Percentiles rank a stretch among this genome's conserved stretches.
Evolutionary conservation across 2,888 invertebrate species (phyloP).

Genomic region (Ochlodes sylvanus): DNA sequence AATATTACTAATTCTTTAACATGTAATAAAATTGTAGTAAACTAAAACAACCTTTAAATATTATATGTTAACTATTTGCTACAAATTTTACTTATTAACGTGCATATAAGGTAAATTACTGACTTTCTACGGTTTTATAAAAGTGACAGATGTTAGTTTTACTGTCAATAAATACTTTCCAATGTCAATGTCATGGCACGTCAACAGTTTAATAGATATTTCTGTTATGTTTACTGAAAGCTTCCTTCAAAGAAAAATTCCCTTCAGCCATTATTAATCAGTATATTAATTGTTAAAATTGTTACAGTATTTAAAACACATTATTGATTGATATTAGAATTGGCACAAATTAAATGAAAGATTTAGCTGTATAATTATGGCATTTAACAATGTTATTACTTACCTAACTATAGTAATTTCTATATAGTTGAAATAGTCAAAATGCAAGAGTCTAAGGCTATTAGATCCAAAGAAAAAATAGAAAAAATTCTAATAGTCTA

Average conservation of each 20-base stretch:
- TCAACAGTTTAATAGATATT: conserved; percentile 15
- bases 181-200: conserved; percentile 20
- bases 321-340: too few relatives aligned
- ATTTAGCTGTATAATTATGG: too few relatives aligned
- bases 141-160: conserved; percentile 26
- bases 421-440: too few relatives aligned
- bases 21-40: neutral
- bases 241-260: neutral
- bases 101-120: conserved; percentile 28
- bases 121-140: conserved; percentile 30
- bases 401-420: too few relatives aligned
- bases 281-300: too few relatives aligned
- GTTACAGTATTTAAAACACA: too few relatives aligned
- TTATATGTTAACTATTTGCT: conserved; percentile 8
- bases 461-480: too few relatives aligned
- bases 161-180: conserved; percentile 16
- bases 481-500: neutral
- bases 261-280: too few relatives aligned
- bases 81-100: conserved; percentile 10
- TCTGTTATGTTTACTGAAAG: neutral
- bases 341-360: too few relatives aligned
- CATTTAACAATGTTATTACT: too few relatives aligned
- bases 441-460: too few relatives aligned
- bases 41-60: conserved; percentile 24
- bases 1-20: neutral